Percentiles rank a stretch among this genome's conserved stretches.
Conservation (phyloP, 2,113 vertebrate genomes). For the Ranitomeya imitator region DNA sequence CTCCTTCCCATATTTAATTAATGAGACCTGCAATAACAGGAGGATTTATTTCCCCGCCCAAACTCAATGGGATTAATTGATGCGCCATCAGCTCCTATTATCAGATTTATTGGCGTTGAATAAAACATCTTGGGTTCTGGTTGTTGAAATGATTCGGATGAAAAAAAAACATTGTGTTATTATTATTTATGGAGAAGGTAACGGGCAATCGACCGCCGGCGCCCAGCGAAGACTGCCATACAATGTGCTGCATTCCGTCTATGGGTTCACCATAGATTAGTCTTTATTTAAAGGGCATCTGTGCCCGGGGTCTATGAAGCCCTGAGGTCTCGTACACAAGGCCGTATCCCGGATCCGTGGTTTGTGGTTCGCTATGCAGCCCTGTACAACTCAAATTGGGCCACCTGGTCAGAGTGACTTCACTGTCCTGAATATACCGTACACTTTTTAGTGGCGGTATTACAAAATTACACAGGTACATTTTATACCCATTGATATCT, state of each 20-base stretch:
- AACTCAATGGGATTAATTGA: constrained; percentile 35
- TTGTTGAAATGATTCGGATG: not conserved
- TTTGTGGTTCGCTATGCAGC: too few relatives aligned
- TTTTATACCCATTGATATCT: too few relatives aligned
- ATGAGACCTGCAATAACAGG: not conserved
- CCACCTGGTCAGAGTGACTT: too few relatives aligned
- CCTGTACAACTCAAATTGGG: too few relatives aligned
- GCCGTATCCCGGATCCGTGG: too few relatives aligned
- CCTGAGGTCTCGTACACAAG: not conserved
- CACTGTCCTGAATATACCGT: too few relatives aligned
- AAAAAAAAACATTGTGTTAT: not conserved
- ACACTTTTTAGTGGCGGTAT: too few relatives aligned
- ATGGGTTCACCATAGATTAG: not conserved
- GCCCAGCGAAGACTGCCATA: too few relatives aligned
- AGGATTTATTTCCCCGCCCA: not conserved
- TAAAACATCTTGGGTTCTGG: constrained; percentile 35
- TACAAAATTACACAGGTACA: too few relatives aligned
- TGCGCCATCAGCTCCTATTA: constrained; percentile 36
- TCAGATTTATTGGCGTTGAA: constrained; percentile 46
- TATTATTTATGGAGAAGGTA: not conserved
- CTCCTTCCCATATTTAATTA: not conserved
- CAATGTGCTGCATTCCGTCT: not conserved
- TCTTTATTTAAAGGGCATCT: not conserved
- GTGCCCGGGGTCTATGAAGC: not conserved
- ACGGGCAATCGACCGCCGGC: not conserved